These are phyloP conservation scores for Chloroceryle inda DNA, from an alignment of 2,797 vertebrate genomes.

Conservation along the genomic window DNA sequence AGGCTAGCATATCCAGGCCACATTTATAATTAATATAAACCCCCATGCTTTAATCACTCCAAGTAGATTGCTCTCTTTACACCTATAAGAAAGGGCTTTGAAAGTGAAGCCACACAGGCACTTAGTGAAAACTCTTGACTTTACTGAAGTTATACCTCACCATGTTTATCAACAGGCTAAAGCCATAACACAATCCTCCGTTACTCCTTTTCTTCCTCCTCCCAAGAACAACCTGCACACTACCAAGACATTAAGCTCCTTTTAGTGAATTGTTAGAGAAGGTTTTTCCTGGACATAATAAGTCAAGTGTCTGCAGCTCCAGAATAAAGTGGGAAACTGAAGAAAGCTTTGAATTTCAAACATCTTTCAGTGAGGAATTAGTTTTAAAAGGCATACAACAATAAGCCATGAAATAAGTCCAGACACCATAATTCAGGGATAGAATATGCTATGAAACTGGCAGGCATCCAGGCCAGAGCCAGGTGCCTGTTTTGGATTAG, in stretches of 20 bases:
- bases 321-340: slow-evolving; percentile 52
- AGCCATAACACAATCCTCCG: background rate
- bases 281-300: slow-evolving; percentile 45
- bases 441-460: slow-evolving; percentile 74
- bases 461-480: slow-evolving; percentile 73
- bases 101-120: background rate
- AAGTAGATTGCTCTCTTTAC: background rate
- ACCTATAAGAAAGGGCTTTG: slow-evolving; percentile 17
- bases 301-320: slow-evolving; percentile 75
- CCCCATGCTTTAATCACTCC: slow-evolving; percentile 11
- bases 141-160: background rate
- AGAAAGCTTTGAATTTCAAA: slow-evolving; percentile 75
- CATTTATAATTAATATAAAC: background rate
- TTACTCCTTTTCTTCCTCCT: slow-evolving; percentile 7
- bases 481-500: slow-evolving; percentile 78
- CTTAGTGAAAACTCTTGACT: background rate
- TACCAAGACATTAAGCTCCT: slow-evolving; percentile 2
- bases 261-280: slow-evolving; percentile 32
- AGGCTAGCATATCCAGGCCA: background rate
- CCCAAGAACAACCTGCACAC: background rate
- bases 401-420: slow-evolving; percentile 70
- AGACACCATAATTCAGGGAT: slow-evolving; percentile 75
- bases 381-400: slow-evolving; percentile 73
- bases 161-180: background rate
- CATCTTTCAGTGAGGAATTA: slow-evolving; percentile 76